Evolutionary conservation across 2,113 vertebrate genomes (phyloP).

Genomic region (Diphyllodes magnificus): DNA sequence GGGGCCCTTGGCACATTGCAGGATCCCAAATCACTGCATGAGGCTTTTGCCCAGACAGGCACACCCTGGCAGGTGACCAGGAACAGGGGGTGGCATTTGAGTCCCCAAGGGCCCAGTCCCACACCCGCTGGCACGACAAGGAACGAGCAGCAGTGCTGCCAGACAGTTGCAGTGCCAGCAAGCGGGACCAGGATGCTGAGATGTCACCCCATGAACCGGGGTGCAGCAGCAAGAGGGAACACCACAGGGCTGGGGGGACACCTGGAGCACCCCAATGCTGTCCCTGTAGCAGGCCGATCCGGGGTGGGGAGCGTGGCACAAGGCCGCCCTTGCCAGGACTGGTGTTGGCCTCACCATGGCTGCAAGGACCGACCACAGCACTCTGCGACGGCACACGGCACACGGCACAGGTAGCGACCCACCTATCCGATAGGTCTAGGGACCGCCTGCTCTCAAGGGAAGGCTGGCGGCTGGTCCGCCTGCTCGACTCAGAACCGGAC

Average conservation of each 20-base stretch:
- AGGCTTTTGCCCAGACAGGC: not conserved
- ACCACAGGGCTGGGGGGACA: not conserved
- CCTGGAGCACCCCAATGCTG: not conserved
- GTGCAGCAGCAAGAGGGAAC: not conserved
- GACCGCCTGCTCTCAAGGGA: constrained; percentile 92
- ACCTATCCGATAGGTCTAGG: constrained; percentile 84
- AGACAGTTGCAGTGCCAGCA: rapidly evolving
- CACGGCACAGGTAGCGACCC: constrained; percentile 76
- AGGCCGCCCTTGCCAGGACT: constrained; percentile 35
- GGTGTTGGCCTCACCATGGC: constrained; percentile 58
- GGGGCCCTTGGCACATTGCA: not conserved
- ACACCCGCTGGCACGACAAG: rapidly evolving
- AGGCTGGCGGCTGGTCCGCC: constrained; percentile 86
- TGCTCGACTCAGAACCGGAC: constrained; percentile 88
- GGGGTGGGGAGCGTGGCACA: not conserved
- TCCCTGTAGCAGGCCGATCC: not conserved
- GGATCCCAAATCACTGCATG: not conserved
- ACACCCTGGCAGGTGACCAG: not conserved
- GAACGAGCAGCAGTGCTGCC: not conserved
- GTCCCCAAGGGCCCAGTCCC: not conserved
- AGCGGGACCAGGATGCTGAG: rapidly evolving
- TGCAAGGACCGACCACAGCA: constrained; percentile 51
- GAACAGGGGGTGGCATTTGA: not conserved
- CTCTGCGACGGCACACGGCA: constrained; percentile 48
- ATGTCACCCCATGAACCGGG: not conserved